Evolutionary conservation across 2,113 vertebrate genomes (phyloP), one percentile per base, ranked within the genome.

Genomic region (Tretioscincus oriximinensis): DNA sequence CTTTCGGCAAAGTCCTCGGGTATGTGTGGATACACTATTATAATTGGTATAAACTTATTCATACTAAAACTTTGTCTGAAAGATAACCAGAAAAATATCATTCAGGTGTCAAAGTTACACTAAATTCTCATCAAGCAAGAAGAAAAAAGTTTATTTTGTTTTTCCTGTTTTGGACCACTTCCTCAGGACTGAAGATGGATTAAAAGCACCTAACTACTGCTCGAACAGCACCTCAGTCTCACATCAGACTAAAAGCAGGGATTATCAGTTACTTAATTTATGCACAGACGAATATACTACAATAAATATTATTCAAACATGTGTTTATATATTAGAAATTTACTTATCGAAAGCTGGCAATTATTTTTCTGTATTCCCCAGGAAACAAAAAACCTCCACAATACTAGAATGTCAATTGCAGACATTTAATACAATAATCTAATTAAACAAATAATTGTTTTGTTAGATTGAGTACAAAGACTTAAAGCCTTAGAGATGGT

Each of bases 351-450:
- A 20, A 12, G 54, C 80, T 77, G 84, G 74, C 73, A 86, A 35
- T 84, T 82, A 8, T 87, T 58, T 73, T 77, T 63, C 1, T 51
- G 26, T 26, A 68, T 73, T 88, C 84, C 82, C 64, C 41, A 82
- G 80, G 60, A 54, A 81, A 26, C 0, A 71, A 63, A 81, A 89
- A 90, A 7, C 64, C 35, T 41, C 35, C 7, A 80, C 24, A 61
- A 71, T n/a, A 29, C 18, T 81, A 9, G 49, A 51, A 51, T 51
- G 49, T 80, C 65, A 77, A 78, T 77, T 88, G 82, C 65, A 85
- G 77, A 54, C 76, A 88, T 82, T 73, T 8, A 84, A 85, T 80
- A 73, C 60, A 81, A 68, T 54, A 74, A 21, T 73, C 1, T 29
- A 51, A 51, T 51, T 51, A 9, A 51, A 9, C 9, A 14, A 51